phyloP scores from a whole-genome alignment of 2,888 invertebrate species.

The Anticlea derivata region DNA sequence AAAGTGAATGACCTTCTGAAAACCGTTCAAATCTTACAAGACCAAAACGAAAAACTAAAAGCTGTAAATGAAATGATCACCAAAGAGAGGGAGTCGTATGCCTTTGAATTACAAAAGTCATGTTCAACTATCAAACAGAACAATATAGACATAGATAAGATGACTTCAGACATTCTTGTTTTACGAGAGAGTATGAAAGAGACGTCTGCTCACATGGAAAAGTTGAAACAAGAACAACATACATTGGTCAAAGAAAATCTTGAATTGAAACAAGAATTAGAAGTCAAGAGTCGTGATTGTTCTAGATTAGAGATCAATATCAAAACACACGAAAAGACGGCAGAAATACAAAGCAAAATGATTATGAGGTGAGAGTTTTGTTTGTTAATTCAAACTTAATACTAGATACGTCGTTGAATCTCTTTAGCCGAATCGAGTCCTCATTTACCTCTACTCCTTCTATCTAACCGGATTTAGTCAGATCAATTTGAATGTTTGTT shows the following conservation, averaged over 20 bases:
- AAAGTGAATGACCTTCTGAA: slow-evolving; percentile 46
- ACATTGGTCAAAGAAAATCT: slow-evolving; percentile 60
- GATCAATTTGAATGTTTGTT: too few species aligned
- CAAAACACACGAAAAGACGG: slow-evolving; percentile 72
- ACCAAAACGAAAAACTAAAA: slow-evolving; percentile 54
- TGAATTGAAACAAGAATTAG: slow-evolving; percentile 56
- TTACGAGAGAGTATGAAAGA: slow-evolving; percentile 63
- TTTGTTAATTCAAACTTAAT: neutral
- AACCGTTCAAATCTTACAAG: slow-evolving; percentile 44
- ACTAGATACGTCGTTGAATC: too few species aligned
- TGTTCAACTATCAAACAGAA: slow-evolving; percentile 57
- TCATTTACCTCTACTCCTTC: too few species aligned
- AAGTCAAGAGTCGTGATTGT: slow-evolving; percentile 61
- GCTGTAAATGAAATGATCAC: slow-evolving; percentile 53
- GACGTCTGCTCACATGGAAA: slow-evolving; percentile 56
- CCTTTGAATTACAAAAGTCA: slow-evolving; percentile 62
- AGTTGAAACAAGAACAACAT: slow-evolving; percentile 59
- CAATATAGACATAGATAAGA: slow-evolving; percentile 59
- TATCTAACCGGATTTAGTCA: too few species aligned
- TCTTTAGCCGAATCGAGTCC: too few species aligned
- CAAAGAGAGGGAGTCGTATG: slow-evolving; percentile 59
- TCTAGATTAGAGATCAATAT: slow-evolving; percentile 64
- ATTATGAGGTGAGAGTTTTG: slow-evolving; percentile 61
- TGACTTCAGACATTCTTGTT: slow-evolving; percentile 63
- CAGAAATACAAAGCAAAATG: slow-evolving; percentile 69